Conservation (phyloP, 2,797 vertebrate species). For the Glyptemys insculpta region DNA sequence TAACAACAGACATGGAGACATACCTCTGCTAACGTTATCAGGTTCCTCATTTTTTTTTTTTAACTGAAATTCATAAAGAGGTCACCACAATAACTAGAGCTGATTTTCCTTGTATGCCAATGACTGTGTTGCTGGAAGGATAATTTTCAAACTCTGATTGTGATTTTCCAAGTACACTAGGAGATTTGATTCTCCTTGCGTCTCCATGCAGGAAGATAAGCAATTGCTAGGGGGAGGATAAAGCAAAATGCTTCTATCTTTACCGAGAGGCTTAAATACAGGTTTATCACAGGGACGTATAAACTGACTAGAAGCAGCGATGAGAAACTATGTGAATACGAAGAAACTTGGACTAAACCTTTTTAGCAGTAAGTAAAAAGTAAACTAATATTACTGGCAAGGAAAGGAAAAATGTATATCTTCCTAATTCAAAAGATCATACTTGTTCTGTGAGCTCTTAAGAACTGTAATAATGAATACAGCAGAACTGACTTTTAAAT, state of each 20-base stretch:
- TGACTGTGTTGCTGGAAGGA: constrained; percentile 38
- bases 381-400: not conserved
- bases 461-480: constrained; percentile 24
- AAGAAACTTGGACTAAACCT: not conserved
- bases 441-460: not conserved
- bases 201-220: constrained; percentile 15
- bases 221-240: constrained; percentile 39
- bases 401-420: not conserved
- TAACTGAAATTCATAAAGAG: constrained; percentile 61
- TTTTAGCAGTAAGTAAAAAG: not conserved
- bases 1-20: not conserved
- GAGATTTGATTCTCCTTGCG: constrained; percentile 28
- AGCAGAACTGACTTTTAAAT: not conserved
- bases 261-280: not conserved
- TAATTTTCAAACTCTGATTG: constrained; percentile 42
- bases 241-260: constrained; percentile 4
- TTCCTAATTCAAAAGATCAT: not conserved
- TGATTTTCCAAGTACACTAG: constrained; percentile 31
- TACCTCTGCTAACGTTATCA: not conserved
- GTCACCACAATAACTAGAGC: constrained; percentile 40
- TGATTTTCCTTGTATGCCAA: constrained; percentile 33
- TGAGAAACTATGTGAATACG: not conserved
- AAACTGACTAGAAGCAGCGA: constrained; percentile 30
- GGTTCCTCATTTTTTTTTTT: constrained; percentile 8
- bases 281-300: not conserved